phyloP scores from a whole-genome alignment of 2,113 vertebrate species.

The Crocuta crocuta region DNA sequence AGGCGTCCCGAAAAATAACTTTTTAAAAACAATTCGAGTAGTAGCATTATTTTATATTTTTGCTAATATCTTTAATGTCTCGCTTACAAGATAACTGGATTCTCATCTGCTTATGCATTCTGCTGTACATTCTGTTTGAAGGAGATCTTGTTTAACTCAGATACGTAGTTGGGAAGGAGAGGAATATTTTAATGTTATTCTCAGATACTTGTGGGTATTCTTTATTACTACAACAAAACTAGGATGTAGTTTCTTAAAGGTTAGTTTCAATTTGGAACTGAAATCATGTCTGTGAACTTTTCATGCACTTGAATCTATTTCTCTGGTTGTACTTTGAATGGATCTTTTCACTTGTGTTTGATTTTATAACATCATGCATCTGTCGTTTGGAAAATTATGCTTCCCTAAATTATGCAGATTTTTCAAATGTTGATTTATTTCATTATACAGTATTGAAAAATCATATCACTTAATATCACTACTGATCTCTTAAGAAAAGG shows the following conservation, averaged over 20 bases:
- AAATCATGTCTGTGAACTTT: background rate
- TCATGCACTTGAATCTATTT: background rate
- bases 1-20: constrained; percentile 27
- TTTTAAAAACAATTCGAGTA: background rate
- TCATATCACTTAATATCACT: background rate
- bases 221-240: background rate
- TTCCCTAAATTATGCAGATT: background rate
- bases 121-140: background rate
- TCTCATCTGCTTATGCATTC: background rate
- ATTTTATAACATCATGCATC: background rate
- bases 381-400: background rate
- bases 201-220: background rate
- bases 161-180: background rate
- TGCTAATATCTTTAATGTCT: background rate
- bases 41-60: background rate
- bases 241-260: constrained; percentile 1
- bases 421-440: constrained; percentile 38
- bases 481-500: background rate
- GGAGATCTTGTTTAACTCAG: background rate
- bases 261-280: constrained; percentile 28
- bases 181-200: background rate
- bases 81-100: background rate
- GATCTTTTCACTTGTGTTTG: background rate
- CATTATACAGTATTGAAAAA: background rate
- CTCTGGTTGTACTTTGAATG: background rate